Evolutionary conservation across 1,140 invertebrate genomes (phyloP).

Genomic region (Drosophila cardini): DNA sequence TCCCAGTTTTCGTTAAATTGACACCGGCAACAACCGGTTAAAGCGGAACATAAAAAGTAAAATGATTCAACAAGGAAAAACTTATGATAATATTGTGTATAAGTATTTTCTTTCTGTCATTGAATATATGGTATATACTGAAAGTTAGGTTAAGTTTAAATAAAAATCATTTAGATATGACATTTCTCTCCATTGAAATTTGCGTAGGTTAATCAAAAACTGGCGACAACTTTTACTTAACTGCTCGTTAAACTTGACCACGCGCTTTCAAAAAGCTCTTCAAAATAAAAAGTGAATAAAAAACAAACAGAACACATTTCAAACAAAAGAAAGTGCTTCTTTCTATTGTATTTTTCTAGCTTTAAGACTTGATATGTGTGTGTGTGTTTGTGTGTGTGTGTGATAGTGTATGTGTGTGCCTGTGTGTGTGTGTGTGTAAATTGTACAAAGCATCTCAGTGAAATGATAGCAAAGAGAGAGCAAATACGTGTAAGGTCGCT

Average conservation of each 20-base stretch:
- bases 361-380: slow-evolving; percentile 14
- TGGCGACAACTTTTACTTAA: slow-evolving; percentile 55
- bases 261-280: slow-evolving; percentile 55
- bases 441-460: slow-evolving; percentile 20
- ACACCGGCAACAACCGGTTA: slow-evolving; percentile 39
- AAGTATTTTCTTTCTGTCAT: neutral
- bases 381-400: slow-evolving; percentile 7
- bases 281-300: neutral
- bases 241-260: slow-evolving; percentile 52
- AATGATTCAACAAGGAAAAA: slow-evolving; percentile 12
- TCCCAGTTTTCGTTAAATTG: slow-evolving; percentile 16
- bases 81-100: neutral
- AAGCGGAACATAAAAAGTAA: slow-evolving; percentile 7
- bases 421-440: slow-evolving; percentile 20
- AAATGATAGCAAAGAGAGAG: slow-evolving; percentile 55
- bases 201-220: slow-evolving; percentile 22
- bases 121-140: neutral
- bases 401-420: slow-evolving; percentile 3
- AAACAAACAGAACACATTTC: slow-evolving; percentile 51
- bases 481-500: slow-evolving; percentile 46
- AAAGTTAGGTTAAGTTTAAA: neutral
- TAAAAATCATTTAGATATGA: neutral
- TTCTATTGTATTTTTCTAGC: slow-evolving; percentile 28
- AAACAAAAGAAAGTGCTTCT: slow-evolving; percentile 69
- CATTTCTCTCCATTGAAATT: neutral